Base-by-base conservation (phyloP, 2,113 vertebrate genomes). In the Rhizomys pruinosus region DNA sequence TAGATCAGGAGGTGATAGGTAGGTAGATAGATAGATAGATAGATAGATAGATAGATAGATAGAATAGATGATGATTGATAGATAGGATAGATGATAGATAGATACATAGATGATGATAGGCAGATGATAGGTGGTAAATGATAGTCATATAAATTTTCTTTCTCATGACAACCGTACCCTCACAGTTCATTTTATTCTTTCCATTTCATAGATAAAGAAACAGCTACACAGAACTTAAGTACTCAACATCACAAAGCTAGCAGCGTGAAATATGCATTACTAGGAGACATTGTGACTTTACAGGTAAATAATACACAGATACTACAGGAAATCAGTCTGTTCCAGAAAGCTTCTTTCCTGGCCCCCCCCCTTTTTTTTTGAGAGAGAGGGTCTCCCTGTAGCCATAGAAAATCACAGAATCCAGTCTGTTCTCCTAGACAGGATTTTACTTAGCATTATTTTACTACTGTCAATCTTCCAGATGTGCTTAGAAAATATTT, bases 201-300 rank as follows among this genome's bases (percentile, higher is more conserved):
- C 59, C 85, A 74, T 74, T 91, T 95, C 64, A 91, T 8, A 91
- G 64, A 78, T 69, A 47, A 93, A 80, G 47, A 85, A 88, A 92
- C 27, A 92, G 25, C 3, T 5, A 61, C 19, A 57, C 13, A 68
- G 47, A 81, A 59, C 77, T 77, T 57, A 61, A 64, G 34, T 79
- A 85, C 25, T 25, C 63, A 76, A 78, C 93, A 78, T 57, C 47
- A 86, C 22, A 91, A 2, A 71, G 11, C 57, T 61, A 42, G 16
- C 80, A 84, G 44, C 71, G 25, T 55, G 68, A 57, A 79, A 72
- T 19, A 39, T 20, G 17, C 86, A 27, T 16, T 73, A 19, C 29
- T 73, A 20, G 16, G 52, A 84, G 44, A 37, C 11, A 44, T 7
- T 85, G 44, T 37, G 20, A 69, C 9, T 64, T 17, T 64, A 64